These are phyloP conservation scores for Halcyon chelicuti DNA, from an alignment of 2,797 vertebrate genomes.

Conservation along the genomic window DNA sequence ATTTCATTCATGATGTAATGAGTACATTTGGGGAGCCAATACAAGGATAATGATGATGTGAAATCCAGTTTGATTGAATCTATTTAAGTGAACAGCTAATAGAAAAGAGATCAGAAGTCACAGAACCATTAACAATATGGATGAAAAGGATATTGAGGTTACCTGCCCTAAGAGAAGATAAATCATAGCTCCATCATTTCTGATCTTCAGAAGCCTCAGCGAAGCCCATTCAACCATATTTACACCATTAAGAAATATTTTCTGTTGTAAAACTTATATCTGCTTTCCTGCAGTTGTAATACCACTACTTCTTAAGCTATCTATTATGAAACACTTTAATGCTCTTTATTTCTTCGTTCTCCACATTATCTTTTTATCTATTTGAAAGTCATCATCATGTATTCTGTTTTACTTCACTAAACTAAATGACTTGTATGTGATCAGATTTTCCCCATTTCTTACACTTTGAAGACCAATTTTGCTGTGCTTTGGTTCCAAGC, in stretches of 20 bases:
- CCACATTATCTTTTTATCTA: background rate
- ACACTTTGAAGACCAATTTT: background rate
- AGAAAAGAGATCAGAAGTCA: constrained; percentile 40
- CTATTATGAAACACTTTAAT: background rate
- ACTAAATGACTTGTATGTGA: background rate
- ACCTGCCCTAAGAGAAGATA: background rate
- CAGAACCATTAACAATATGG: constrained; percentile 8
- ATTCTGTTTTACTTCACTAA: background rate
- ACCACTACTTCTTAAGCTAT: background rate
- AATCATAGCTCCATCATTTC: background rate
- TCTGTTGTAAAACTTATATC: background rate
- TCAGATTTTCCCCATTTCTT: background rate
- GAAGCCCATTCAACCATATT: background rate
- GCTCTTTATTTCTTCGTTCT: background rate
- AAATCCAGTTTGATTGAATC: constrained; percentile 29
- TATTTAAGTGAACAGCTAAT: constrained; percentile 58
- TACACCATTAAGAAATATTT: background rate
- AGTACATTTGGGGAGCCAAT: background rate
- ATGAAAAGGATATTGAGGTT: constrained; percentile 40
- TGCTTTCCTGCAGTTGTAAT: background rate
- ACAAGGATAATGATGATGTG: constrained; percentile 46
- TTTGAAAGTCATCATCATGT: background rate
- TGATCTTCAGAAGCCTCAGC: background rate
- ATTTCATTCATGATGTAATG: constrained; percentile 58
- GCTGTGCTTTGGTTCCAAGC: background rate